Conservation (phyloP, 2,113 vertebrate species). For the Amia ocellicauda region DNA sequence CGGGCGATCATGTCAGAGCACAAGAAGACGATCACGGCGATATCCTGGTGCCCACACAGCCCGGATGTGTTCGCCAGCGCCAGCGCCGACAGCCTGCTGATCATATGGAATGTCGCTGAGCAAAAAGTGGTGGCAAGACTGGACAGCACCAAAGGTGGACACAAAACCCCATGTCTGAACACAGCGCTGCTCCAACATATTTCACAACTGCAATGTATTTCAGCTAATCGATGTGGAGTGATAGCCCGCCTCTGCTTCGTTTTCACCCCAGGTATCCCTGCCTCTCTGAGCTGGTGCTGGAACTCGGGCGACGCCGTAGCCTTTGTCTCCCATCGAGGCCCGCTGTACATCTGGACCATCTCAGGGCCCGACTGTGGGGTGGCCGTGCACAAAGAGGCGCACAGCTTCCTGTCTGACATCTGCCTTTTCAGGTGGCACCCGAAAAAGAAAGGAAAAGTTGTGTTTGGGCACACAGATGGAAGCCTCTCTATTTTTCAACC, state of each 20-base stretch:
- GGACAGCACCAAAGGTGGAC: slow-evolving; percentile 92
- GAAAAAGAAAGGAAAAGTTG: slow-evolving; percentile 84
- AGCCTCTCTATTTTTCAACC: slow-evolving; percentile 93
- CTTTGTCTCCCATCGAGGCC: slow-evolving; percentile 87
- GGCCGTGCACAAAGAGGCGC: slow-evolving; percentile 85
- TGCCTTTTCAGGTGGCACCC: slow-evolving; percentile 92
- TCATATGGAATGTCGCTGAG: slow-evolving; percentile 92
- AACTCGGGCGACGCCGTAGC: slow-evolving; percentile 76
- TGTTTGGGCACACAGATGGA: slow-evolving; percentile 91
- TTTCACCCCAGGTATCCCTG: slow-evolving; percentile 73
- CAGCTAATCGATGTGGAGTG: no score
- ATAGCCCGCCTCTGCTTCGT: no score
- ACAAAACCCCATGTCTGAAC: no score
- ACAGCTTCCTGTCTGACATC: slow-evolving; percentile 91
- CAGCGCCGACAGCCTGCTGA: slow-evolving; percentile 85
- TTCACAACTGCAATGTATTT: no score
- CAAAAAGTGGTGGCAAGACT: slow-evolving; percentile 85
- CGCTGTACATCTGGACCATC: slow-evolving; percentile 85
- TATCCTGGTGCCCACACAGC: slow-evolving; percentile 94
- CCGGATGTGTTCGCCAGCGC: slow-evolving; percentile 88
- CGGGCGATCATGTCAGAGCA: slow-evolving; percentile 95
- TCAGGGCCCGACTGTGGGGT: slow-evolving; percentile 78
- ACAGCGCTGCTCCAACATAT: neutral
- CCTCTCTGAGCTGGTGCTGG: slow-evolving; percentile 92
- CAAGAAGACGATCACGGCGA: slow-evolving; percentile 96